These are phyloP conservation scores for Pipistrellus kuhlii DNA, from an alignment of 2,797 vertebrate species.

Conservation along the genomic window DNA sequence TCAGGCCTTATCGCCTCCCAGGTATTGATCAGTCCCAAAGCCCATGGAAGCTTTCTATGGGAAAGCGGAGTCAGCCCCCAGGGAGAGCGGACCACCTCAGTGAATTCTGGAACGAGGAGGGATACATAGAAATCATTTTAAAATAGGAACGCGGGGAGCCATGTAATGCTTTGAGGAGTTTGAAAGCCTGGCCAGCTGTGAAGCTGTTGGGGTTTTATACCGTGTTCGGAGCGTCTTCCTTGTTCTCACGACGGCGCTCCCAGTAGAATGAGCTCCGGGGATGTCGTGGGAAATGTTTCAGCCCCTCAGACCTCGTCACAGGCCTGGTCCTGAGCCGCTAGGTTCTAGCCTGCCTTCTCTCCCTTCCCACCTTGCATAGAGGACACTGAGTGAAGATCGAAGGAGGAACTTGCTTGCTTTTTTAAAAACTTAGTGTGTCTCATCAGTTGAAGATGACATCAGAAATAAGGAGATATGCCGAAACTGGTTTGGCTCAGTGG, in stretches of 20 bases:
- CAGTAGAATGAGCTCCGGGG: background rate
- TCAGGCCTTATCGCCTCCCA: constrained; percentile 30
- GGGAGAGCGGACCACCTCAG: background rate
- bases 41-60: background rate
- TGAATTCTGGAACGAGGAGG: constrained; percentile 12
- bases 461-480: background rate
- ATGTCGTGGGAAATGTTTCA: background rate
- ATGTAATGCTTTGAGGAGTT: constrained; percentile 35
- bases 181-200: background rate
- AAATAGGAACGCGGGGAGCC: background rate
- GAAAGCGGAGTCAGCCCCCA: background rate
- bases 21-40: background rate
- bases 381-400: background rate
- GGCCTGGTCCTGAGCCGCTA: background rate
- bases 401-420: background rate
- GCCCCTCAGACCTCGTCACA: background rate
- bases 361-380: background rate
- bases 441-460: background rate
- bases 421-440: background rate
- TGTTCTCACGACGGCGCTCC: background rate
- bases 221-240: background rate
- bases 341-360: background rate
- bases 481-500: too few species aligned
- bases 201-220: constrained; percentile 4
- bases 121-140: constrained; percentile 1